A percentile compares a stretch with the other conserved stretches of the same genome.
Evolutionary conservation across 2,888 invertebrate species (phyloP).

Genomic region (Mimachlamys varia): DNA sequence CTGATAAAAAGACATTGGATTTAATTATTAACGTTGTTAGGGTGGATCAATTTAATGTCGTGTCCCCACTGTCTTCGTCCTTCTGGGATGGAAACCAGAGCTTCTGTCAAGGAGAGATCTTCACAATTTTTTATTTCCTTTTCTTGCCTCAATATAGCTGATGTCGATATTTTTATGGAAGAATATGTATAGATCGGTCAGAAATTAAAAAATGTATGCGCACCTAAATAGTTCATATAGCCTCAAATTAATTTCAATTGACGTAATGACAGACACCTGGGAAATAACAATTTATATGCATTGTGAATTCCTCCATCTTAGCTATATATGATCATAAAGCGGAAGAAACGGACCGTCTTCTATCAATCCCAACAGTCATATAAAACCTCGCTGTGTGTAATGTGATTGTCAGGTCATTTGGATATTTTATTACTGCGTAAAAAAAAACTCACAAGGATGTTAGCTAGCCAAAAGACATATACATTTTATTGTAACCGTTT

Average conservation of each 20-base stretch:
- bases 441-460: neutral
- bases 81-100: neutral
- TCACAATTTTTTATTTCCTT: neutral
- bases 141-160: too few species aligned
- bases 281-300: neutral
- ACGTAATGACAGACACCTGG: neutral
- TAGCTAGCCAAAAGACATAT: neutral
- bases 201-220: too few species aligned
- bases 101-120: neutral
- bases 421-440: neutral
- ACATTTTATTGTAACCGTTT: neutral
- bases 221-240: neutral
- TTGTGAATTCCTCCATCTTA: neutral
- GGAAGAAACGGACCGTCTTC: neutral
- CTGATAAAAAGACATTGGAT: neutral
- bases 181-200: too few species aligned
- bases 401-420: neutral
- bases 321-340: neutral
- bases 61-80: neutral
- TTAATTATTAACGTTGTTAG: conserved; percentile 29
- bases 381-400: neutral
- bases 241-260: neutral
- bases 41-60: neutral
- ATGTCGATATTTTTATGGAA: neutral
- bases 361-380: neutral